Conservation (phyloP, 2,797 vertebrate genomes). For the Furcifer pardalis region DNA sequence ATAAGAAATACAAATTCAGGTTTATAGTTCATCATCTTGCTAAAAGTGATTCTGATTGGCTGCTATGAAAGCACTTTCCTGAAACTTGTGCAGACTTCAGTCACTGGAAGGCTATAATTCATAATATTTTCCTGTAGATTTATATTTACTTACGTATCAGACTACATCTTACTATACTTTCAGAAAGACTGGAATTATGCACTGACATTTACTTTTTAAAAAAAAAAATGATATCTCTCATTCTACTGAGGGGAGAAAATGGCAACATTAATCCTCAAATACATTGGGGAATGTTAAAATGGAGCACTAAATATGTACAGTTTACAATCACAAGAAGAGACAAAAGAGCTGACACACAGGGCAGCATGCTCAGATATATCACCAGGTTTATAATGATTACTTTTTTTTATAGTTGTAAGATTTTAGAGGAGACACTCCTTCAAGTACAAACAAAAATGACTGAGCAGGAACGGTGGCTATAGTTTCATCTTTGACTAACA, state of each 20-base stretch:
- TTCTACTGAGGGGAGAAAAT: background rate
- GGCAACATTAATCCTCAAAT: background rate
- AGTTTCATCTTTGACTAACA: slow-evolving; percentile 15
- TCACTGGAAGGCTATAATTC: background rate
- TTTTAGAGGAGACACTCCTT: background rate
- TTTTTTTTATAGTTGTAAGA: background rate
- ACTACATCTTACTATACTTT: background rate
- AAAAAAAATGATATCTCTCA: background rate
- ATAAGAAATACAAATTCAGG: background rate
- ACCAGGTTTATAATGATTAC: background rate
- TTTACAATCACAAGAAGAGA: background rate
- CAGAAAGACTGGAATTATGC: background rate
- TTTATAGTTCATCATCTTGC: background rate
- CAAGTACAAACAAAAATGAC: slow-evolving; percentile 10
- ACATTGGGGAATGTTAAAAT: background rate
- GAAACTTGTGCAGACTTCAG: background rate
- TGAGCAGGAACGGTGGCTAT: slow-evolving; percentile 17
- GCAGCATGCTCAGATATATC: background rate
- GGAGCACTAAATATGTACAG: background rate
- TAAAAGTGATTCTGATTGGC: background rate
- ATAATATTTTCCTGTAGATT: background rate
- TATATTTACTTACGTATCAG: background rate
- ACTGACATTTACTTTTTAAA: background rate
- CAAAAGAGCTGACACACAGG: background rate
- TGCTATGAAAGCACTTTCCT: background rate